Evolutionary conservation across 2,888 invertebrate genomes (phyloP).

Genomic region (Ctenicera cuprea): DNA sequence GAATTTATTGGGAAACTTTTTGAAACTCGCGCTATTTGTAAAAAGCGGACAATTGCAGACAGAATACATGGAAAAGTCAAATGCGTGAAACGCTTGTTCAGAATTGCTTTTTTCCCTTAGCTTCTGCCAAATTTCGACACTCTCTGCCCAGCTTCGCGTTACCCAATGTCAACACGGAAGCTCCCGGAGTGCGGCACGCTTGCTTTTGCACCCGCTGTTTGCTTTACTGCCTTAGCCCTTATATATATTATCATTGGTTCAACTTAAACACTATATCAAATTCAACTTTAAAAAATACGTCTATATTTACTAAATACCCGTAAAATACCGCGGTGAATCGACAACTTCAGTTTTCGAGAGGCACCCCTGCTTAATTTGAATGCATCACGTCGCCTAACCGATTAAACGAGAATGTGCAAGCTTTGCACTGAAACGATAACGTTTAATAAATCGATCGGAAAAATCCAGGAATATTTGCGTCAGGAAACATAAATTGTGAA

Average conservation of each 20-base stretch:
- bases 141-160: conserved; percentile 34
- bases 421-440: conserved; percentile 4
- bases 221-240: conserved; percentile 36
- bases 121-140: conserved; percentile 32
- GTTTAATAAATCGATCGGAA: conserved; percentile 5
- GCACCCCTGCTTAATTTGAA: neutral
- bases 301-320: neutral
- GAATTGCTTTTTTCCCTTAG: conserved; percentile 35
- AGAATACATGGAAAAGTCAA: conserved; percentile 19
- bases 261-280: conserved; percentile 4
- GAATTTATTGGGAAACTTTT: conserved; percentile 34
- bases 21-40: conserved; percentile 24
- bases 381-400: neutral
- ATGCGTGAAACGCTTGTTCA: conserved; percentile 18
- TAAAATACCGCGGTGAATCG: neutral
- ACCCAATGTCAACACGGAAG: conserved; percentile 40
- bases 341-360: neutral
- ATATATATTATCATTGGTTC: conserved; percentile 12
- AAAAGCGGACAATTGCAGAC: conserved; percentile 11
- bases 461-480: neutral
- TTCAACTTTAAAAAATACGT: neutral
- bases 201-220: conserved; percentile 46
- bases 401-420: conserved; percentile 8
- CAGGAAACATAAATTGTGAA: too few species aligned
- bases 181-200: conserved; percentile 34